Conservation (phyloP, 2,797 vertebrate species). For the Choloepus didactylus region DNA sequence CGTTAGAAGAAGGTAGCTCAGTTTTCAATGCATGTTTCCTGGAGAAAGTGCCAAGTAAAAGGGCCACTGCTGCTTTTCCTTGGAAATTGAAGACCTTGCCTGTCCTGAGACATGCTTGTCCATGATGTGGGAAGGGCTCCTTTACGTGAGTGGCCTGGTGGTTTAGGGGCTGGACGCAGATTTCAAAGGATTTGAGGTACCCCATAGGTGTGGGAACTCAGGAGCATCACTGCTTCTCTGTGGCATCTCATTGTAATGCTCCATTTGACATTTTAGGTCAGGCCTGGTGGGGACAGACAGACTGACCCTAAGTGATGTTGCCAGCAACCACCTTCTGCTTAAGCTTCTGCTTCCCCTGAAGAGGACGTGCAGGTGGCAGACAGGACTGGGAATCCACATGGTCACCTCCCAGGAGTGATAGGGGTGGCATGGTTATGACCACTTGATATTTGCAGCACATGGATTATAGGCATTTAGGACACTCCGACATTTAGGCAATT, state of each 20-base stretch:
- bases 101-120: neutral
- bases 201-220: neutral
- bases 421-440: neutral
- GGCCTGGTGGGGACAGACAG: neutral
- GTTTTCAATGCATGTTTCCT: neutral
- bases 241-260: neutral
- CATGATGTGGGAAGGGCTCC: neutral
- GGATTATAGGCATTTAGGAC: neutral
- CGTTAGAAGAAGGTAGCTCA: conserved; percentile 15
- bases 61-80: neutral
- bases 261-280: neutral
- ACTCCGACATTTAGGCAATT: conserved; percentile 1
- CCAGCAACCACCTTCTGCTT: neutral
- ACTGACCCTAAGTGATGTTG: neutral
- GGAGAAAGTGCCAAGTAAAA: neutral
- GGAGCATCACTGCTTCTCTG: neutral
- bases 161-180: neutral
- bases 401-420: neutral
- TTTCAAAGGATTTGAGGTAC: neutral
- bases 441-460: neutral
- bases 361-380: neutral
- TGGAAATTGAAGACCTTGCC: neutral
- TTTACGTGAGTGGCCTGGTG: neutral
- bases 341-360: neutral
- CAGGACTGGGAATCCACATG: neutral